These are phyloP conservation scores for Pteromalus puparum DNA, from an alignment of 1,140 invertebrate species.

Conservation along the genomic window DNA sequence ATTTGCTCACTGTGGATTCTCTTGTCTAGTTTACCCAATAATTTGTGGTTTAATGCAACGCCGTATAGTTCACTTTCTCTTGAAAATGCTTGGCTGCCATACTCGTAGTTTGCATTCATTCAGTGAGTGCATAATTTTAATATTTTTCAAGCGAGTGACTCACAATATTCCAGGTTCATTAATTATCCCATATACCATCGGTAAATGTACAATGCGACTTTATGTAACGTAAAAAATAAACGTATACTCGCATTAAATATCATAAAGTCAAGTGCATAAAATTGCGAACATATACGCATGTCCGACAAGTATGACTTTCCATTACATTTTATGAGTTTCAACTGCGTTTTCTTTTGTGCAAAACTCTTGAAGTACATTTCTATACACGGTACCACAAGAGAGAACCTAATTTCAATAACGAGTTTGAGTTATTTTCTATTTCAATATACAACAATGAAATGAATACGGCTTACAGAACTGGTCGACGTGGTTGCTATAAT, in stretches of 20 bases:
- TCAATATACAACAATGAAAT: neutral
- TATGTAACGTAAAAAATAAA: conserved; percentile 15
- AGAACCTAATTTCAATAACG: conserved; percentile 17
- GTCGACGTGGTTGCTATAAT: too few relatives aligned
- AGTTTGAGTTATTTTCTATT: conserved; percentile 17
- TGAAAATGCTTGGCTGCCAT: neutral
- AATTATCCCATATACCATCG: conserved; percentile 4
- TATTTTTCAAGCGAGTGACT: neutral
- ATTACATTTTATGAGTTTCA: conserved; percentile 48
- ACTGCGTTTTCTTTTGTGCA: conserved; percentile 36
- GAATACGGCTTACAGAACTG: neutral
- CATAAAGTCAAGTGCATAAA: conserved; percentile 13
- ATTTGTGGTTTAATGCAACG: neutral
- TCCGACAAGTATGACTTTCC: conserved; percentile 41
- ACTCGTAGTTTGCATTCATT: too few relatives aligned
- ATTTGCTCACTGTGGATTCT: neutral
- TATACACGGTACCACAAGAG: neutral
- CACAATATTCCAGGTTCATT: neutral
- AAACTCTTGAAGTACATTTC: conserved; percentile 18
- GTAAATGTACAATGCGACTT: conserved; percentile 29
- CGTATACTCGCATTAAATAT: conserved; percentile 18
- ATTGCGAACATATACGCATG: neutral
- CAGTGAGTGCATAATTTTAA: neutral
- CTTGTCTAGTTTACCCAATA: neutral
- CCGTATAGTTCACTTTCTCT: neutral